A percentile compares a stretch with the other conserved stretches of the same genome.
phyloP scores from a whole-genome alignment of 2,888 invertebrate genomes.

The Theodoxus fluviatilis region DNA sequence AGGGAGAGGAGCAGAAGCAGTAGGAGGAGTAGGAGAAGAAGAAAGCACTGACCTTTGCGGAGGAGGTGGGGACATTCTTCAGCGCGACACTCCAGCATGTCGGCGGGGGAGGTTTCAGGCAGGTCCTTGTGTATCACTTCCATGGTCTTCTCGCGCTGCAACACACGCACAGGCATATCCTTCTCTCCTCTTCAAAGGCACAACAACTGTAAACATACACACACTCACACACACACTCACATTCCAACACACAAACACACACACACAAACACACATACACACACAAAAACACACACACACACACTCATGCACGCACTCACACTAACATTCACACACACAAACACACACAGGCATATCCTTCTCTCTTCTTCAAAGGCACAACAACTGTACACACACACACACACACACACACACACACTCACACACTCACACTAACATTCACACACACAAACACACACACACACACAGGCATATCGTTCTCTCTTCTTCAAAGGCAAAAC shows the following conservation, averaged over 20 bases:
- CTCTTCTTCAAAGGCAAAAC: not conserved
- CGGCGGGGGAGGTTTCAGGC: conserved; percentile 34
- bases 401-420: conserved; percentile 1
- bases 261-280: not conserved
- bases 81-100: conserved; percentile 68
- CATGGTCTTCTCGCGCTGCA: too few species aligned
- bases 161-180: too few species aligned
- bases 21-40: too few species aligned
- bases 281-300: not conserved
- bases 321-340: too few species aligned
- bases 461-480: too few species aligned
- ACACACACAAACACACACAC: conserved; percentile 1
- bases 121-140: too few species aligned
- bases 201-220: not conserved
- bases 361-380: not conserved
- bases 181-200: conserved; percentile 1
- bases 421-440: not conserved
- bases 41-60: conserved; percentile 70
- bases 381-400: not conserved
- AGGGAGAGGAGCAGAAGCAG: too few species aligned
- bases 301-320: not conserved
- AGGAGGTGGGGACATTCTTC: conserved; percentile 77
- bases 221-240: not conserved
- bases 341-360: too few species aligned
- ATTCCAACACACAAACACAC: conserved; percentile 1